These are phyloP conservation scores for Epiblema foenella DNA, from an alignment of 2,888 invertebrate genomes.

Conservation along the genomic window DNA sequence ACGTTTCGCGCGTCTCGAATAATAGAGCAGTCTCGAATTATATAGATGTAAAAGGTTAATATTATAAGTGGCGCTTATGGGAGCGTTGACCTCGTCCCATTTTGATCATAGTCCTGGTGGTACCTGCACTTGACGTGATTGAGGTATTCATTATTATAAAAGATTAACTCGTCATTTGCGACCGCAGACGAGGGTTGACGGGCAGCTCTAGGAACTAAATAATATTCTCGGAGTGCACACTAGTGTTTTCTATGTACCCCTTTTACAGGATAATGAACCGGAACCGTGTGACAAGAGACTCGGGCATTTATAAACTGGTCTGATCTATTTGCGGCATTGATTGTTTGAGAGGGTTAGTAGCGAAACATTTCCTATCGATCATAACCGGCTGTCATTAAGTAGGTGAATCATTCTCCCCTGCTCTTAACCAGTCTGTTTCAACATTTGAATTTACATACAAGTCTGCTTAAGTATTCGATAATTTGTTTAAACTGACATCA, in stretches of 20 bases:
- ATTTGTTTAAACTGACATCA: not conserved
- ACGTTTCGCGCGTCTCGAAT: not conserved
- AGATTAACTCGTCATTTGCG: constrained; percentile 23
- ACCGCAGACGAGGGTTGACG: constrained; percentile 35
- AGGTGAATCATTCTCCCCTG: too few species aligned
- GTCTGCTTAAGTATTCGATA: constrained; percentile 21
- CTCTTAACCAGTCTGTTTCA: not conserved
- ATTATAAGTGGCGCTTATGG: constrained; percentile 7
- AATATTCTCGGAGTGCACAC: constrained; percentile 8
- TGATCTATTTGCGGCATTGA: constrained; percentile 3
- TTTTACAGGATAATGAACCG: not conserved
- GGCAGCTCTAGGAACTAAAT: not conserved
- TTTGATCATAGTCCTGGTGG: constrained; percentile 22
- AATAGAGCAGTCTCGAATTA: not conserved
- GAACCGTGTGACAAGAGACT: constrained; percentile 6
- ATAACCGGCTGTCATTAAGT: not conserved
- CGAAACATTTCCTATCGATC: not conserved
- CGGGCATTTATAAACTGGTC: constrained; percentile 8
- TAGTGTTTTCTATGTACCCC: not conserved
- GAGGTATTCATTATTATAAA: constrained; percentile 14
- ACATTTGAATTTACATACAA: constrained; percentile 1
- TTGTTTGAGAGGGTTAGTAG: not conserved
- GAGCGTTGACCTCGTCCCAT: constrained; percentile 24
- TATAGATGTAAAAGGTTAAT: constrained; percentile 1
- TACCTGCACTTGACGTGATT: constrained; percentile 27